Percentiles rank a stretch among this genome's conserved stretches.
These are phyloP conservation scores for Seladonia tumulorum DNA, from an alignment of 2,888 invertebrate genomes.

Conservation along the genomic window DNA sequence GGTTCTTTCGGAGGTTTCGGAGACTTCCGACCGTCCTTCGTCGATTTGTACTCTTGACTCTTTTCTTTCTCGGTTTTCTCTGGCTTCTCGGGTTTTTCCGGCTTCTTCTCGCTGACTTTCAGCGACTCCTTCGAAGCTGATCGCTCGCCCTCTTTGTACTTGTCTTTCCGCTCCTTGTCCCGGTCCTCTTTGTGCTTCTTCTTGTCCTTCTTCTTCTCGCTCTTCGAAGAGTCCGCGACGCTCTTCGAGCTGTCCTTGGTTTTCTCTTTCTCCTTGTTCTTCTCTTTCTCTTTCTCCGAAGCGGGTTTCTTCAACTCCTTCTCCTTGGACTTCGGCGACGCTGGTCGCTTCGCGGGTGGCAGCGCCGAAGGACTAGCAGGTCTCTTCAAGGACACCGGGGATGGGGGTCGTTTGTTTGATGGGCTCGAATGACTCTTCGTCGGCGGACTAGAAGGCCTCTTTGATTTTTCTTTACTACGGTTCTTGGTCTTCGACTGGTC, in stretches of 20 bases:
- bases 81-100: conserved; percentile 87
- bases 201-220: conserved; percentile 85
- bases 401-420: conserved; percentile 76
- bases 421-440: conserved; percentile 80
- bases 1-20: conserved; percentile 77
- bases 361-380: conserved; percentile 76
- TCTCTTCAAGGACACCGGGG: conserved; percentile 81
- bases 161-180: conserved; percentile 86
- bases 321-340: conserved; percentile 80
- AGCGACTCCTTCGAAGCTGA: conserved; percentile 84
- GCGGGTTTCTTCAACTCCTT: conserved; percentile 81
- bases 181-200: conserved; percentile 87
- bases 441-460: conserved; percentile 84
- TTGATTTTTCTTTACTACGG: conserved; percentile 85
- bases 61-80: conserved; percentile 88
- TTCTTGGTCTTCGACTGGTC: conserved; percentile 86
- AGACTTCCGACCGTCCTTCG: conserved; percentile 82
- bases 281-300: conserved; percentile 85
- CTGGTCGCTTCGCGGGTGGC: conserved; percentile 73
- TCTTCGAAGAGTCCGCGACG: conserved; percentile 85
- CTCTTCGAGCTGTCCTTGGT: conserved; percentile 83
- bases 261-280: conserved; percentile 88
- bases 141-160: conserved; percentile 84
- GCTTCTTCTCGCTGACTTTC: conserved; percentile 85
- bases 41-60: conserved; percentile 84